Evolutionary conservation across 2,797 vertebrate genomes (phyloP).

Genomic region (Pipistrellus kuhlii): DNA sequence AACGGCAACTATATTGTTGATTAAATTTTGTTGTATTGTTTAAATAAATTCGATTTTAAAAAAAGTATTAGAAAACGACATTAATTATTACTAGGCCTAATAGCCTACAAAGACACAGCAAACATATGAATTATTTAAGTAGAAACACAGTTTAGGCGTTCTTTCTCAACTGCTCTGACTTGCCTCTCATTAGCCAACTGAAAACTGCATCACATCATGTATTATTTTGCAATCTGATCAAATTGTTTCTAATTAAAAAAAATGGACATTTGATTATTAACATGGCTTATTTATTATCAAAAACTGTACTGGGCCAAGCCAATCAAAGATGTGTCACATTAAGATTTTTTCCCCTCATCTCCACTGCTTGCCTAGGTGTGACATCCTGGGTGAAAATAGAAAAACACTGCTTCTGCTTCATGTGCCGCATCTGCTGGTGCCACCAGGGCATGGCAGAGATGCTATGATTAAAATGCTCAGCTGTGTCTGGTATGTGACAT

Average conservation of each 20-base stretch:
- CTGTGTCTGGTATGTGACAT: accelerated
- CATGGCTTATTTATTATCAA: background rate
- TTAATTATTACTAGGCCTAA: too few relatives aligned
- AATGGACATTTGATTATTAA: background rate
- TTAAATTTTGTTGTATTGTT: too few relatives aligned
- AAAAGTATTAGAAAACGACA: too few relatives aligned
- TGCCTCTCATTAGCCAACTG: background rate
- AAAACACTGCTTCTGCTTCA: background rate
- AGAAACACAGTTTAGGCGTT: background rate
- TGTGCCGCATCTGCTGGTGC: accelerated
- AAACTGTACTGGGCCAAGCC: background rate
- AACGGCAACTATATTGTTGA: too few relatives aligned
- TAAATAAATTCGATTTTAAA: too few relatives aligned
- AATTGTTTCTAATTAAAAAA: background rate
- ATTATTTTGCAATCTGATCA: background rate
- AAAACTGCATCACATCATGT: background rate
- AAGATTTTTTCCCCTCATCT: background rate
- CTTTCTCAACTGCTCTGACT: conserved; percentile 2
- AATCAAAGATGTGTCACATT: background rate
- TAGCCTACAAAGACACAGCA: background rate
- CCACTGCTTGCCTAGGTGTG: background rate
- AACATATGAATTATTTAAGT: background rate
- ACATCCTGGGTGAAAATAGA: background rate
- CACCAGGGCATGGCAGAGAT: background rate
- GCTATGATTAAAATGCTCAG: background rate